Conservation (phyloP, 2,888 invertebrate species). For the Periphyllus acericola region DNA sequence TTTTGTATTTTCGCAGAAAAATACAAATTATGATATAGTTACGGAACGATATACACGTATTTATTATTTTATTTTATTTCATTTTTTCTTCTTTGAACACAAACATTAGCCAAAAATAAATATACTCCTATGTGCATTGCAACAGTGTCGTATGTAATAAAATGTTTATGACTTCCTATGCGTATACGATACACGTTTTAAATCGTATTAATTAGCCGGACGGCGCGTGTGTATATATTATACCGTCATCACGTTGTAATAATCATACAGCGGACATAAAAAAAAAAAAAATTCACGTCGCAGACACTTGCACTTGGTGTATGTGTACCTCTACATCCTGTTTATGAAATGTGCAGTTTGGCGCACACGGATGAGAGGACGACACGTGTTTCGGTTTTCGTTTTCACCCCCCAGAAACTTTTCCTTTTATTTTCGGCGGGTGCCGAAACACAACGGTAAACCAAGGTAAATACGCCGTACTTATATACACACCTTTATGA, state of each 20-base stretch:
- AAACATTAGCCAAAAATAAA: constrained; percentile 19
- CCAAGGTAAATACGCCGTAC: neutral
- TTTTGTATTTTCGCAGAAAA: constrained; percentile 38
- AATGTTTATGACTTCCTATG: constrained; percentile 2
- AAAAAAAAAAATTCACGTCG: neutral
- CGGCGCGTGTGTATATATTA: too few relatives aligned
- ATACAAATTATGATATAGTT: constrained; percentile 7
- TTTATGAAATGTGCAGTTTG: neutral
- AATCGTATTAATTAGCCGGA: neutral
- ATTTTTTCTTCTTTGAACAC: neutral
- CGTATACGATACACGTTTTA: neutral
- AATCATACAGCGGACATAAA: neutral
- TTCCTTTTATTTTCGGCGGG: neutral
- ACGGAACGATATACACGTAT: neutral
- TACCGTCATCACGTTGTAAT: neutral
- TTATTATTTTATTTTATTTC: too few relatives aligned
- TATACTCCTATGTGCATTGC: neutral
- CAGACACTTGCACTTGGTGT: neutral
- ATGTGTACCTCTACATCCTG: neutral
- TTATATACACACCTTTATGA: neutral
- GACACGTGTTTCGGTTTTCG: constrained; percentile 27
- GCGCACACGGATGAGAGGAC: neutral
- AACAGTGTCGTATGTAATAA: neutral
- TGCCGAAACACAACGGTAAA: neutral
- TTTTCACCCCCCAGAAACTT: constrained; percentile 2